phyloP scores from a whole-genome alignment of 2,888 invertebrate genomes.

The Malacosoma neustria region DNA sequence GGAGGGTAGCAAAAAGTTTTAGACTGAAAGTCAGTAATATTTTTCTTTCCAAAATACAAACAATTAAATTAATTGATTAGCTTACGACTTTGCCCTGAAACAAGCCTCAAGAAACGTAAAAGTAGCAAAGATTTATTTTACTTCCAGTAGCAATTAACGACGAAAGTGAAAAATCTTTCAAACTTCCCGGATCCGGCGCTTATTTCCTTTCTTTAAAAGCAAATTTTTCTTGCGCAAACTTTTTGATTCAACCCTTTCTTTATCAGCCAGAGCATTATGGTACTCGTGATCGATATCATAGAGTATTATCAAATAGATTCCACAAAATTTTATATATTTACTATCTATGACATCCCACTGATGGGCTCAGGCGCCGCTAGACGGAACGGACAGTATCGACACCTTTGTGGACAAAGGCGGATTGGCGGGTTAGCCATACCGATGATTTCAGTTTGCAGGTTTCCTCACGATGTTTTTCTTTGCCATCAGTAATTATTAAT shows the following conservation, averaged over 20 bases:
- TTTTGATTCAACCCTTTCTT: conserved; percentile 66
- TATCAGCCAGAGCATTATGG: conserved; percentile 53
- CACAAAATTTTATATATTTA: no score
- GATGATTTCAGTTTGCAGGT: no score
- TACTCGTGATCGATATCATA: conserved; percentile 30
- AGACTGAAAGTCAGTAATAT: conserved; percentile 11
- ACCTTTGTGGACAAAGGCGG: no score
- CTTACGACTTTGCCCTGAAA: conserved; percentile 38
- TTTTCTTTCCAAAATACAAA: conserved; percentile 29
- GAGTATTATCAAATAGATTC: conserved; percentile 10
- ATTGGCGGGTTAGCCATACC: no score
- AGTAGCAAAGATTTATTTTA: conserved; percentile 66
- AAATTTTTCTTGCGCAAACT: conserved; percentile 67
- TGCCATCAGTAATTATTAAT: no score
- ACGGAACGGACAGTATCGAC: no score
- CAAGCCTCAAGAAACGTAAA: conserved; percentile 53
- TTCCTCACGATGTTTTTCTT: no score
- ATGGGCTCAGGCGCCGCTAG: no score
- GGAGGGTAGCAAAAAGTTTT: no score
- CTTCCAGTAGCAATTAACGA: conserved; percentile 66
- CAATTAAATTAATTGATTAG: conserved; percentile 67
- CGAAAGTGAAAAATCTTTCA: conserved; percentile 70
- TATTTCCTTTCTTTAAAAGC: conserved; percentile 62
- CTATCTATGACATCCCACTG: no score
- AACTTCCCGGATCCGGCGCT: conserved; percentile 45